Conservation (phyloP, 2,797 vertebrate species). For the Ceyx erithaca region DNA sequence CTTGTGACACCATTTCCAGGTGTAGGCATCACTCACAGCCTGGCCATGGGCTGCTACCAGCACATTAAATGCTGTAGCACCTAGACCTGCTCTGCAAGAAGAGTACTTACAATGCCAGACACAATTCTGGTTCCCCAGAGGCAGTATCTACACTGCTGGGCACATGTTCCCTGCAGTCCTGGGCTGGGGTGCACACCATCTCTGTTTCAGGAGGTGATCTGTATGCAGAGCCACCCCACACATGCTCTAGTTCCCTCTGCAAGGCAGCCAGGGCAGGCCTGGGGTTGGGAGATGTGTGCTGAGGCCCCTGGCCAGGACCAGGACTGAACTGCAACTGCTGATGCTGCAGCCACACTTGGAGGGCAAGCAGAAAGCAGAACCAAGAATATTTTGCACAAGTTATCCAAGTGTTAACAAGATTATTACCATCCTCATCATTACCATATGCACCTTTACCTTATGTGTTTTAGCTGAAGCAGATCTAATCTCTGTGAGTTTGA, state of each 20-base stretch:
- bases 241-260: fast-evolving
- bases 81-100: neutral
- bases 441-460: neutral
- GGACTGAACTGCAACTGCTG: neutral
- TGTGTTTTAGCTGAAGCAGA: neutral
- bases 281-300: neutral
- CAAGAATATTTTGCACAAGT: neutral
- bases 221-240: neutral
- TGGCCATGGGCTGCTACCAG: neutral
- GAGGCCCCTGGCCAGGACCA: fast-evolving
- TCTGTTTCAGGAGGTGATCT: neutral
- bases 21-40: neutral
- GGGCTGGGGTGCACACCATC: neutral
- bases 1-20: neutral
- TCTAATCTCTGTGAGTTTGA: neutral
- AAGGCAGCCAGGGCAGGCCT: neutral
- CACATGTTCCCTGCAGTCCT: neutral
- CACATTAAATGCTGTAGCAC: neutral
- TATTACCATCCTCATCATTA: neutral
- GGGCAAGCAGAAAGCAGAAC: neutral
- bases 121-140: neutral
- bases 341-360: neutral
- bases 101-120: neutral
- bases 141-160: neutral
- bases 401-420: neutral